Percentiles rank a stretch among this genome's conserved stretches.
phyloP scores from a whole-genome alignment of 1,140 invertebrate genomes.

The Drosophila pseudoobscura region DNA sequence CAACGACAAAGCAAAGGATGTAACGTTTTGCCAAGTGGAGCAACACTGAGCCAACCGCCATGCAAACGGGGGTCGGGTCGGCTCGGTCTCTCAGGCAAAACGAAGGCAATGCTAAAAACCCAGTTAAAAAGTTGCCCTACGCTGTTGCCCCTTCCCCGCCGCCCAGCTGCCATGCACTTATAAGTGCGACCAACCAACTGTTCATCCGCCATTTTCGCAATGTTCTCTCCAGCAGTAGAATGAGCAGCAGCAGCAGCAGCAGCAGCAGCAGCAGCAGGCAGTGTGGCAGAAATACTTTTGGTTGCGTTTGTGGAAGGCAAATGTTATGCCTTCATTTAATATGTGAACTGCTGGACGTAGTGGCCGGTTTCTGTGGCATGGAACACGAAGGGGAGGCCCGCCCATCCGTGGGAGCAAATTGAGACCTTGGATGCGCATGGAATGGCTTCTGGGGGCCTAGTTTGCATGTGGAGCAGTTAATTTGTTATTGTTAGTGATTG shows the following conservation, averaged over 20 bases:
- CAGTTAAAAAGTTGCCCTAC: slow-evolving; percentile 45
- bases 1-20: slow-evolving; percentile 73
- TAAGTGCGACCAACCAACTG: slow-evolving; percentile 50
- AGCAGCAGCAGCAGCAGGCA: neutral
- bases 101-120: slow-evolving; percentile 58
- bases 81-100: slow-evolving; percentile 9
- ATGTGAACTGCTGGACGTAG: slow-evolving; percentile 49
- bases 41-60: slow-evolving; percentile 48
- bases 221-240: slow-evolving; percentile 20
- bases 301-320: slow-evolving; percentile 53
- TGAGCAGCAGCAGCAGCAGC: neutral
- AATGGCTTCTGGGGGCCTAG: neutral
- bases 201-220: slow-evolving; percentile 59
- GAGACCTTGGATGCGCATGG: no score
- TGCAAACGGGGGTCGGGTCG: no score
- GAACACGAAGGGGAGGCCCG: neutral
- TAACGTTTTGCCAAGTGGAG: slow-evolving; percentile 78
- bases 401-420: no score
- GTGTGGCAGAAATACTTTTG: slow-evolving; percentile 52
- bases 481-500: slow-evolving; percentile 72
- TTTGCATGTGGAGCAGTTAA: slow-evolving; percentile 54
- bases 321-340: slow-evolving; percentile 64
- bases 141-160: neutral
- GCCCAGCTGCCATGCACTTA: slow-evolving; percentile 27
- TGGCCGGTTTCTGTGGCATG: slow-evolving; percentile 10